Percentiles rank a stretch among this genome's conserved stretches.
phyloP scores from a whole-genome alignment of 2,797 vertebrate genomes.

The Gymnocypris eckloni region DNA sequence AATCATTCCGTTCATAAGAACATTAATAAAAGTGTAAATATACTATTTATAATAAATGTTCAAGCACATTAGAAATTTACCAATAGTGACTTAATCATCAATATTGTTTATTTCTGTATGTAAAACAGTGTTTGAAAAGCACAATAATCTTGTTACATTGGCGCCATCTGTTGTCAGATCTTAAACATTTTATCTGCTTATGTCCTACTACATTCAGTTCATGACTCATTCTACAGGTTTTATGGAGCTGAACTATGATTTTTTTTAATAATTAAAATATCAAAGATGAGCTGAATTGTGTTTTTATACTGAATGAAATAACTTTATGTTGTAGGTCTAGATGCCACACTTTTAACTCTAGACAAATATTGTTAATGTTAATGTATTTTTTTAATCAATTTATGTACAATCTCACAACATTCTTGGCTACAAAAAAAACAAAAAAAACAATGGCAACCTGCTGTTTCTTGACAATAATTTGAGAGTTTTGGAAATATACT shows the following conservation, averaged over 20 bases:
- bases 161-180: constrained; percentile 16
- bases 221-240: not conserved
- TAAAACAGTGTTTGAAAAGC: not conserved
- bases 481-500: too few relatives aligned
- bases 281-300: not conserved
- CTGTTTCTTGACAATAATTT: not conserved
- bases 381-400: too few relatives aligned
- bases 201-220: not conserved
- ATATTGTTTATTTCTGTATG: not conserved
- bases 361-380: too few relatives aligned
- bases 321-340: not conserved
- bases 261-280: not conserved
- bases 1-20: not conserved
- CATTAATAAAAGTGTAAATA: not conserved
- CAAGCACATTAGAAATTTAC: not conserved
- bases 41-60: not conserved
- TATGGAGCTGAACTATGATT: not conserved
- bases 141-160: not conserved
- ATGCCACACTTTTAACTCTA: not conserved
- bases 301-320: not conserved
- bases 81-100: not conserved
- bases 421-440: too few relatives aligned
- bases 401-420: too few relatives aligned
- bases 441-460: too few relatives aligned
- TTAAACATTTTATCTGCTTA: not conserved